These are phyloP conservation scores for Zaprionus gabonicus DNA, from an alignment of 1,140 invertebrate species.

Conservation along the genomic window DNA sequence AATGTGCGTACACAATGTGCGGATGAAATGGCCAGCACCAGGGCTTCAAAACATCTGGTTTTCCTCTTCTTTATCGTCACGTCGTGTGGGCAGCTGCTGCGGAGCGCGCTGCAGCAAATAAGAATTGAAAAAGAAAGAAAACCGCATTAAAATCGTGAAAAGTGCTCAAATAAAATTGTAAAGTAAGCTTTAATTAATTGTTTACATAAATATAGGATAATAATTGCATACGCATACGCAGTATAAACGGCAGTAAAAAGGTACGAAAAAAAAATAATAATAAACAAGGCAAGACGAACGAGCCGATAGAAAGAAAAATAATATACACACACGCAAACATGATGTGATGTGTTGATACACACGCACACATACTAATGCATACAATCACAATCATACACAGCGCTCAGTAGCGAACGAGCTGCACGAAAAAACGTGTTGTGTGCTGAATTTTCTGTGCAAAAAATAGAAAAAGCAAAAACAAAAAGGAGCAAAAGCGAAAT, in stretches of 20 bases:
- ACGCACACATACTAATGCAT: slow-evolving; percentile 26
- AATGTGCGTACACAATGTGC: background rate
- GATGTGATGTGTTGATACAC: slow-evolving; percentile 58
- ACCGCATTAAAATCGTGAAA: slow-evolving; percentile 73
- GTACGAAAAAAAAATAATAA: slow-evolving; percentile 76
- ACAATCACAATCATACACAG: slow-evolving; percentile 32
- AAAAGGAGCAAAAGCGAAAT: slow-evolving; percentile 52
- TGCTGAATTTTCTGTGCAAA: slow-evolving; percentile 62
- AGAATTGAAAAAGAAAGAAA: slow-evolving; percentile 72
- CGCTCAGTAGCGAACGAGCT: slow-evolving; percentile 45
- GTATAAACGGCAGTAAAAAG: slow-evolving; percentile 48
- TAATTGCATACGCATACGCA: slow-evolving; percentile 23
- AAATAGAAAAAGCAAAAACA: slow-evolving; percentile 71
- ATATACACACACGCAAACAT: slow-evolving; percentile 77
- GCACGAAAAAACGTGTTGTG: slow-evolving; percentile 77
- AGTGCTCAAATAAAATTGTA: slow-evolving; percentile 56
- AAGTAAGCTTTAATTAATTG: slow-evolving; percentile 40
- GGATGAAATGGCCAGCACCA: background rate
- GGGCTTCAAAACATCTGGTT: slow-evolving; percentile 16
- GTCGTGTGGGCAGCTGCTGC: slow-evolving; percentile 55
- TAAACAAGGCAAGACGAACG: slow-evolving; percentile 71
- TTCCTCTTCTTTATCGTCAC: slow-evolving; percentile 57
- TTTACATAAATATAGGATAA: slow-evolving; percentile 33
- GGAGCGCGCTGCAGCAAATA: slow-evolving; percentile 74
- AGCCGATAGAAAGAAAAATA: slow-evolving; percentile 71